Conservation (phyloP, 2,888 invertebrate genomes). For the Parapristionchus giblindavisi region DNA sequence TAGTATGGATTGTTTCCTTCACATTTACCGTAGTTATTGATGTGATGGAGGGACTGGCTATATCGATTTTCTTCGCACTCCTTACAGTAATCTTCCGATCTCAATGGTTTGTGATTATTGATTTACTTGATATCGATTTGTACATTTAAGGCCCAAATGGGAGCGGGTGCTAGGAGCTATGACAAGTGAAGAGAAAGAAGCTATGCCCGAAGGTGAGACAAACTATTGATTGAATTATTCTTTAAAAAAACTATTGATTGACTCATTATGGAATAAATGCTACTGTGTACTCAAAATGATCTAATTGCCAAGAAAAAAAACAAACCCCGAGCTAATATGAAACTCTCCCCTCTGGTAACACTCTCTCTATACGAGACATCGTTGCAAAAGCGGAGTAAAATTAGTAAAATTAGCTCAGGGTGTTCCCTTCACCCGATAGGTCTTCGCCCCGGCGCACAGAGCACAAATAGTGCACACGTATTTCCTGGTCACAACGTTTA, state of each 20-base stretch:
- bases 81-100: constrained; percentile 79
- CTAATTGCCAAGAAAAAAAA: too few relatives aligned
- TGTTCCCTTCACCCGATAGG: too few relatives aligned
- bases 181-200: neutral
- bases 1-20: constrained; percentile 84
- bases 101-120: constrained; percentile 68
- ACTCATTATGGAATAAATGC: too few relatives aligned
- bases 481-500: neutral
- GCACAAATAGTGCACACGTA: too few relatives aligned
- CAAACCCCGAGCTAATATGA: too few relatives aligned
- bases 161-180: constrained; percentile 30
- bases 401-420: too few relatives aligned
- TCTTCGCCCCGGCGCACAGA: too few relatives aligned
- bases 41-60: constrained; percentile 83
- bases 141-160: constrained; percentile 35
- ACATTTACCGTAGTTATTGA: constrained; percentile 81
- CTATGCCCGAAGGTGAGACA: neutral
- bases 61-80: constrained; percentile 81
- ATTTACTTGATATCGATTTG: neutral
- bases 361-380: too few relatives aligned
- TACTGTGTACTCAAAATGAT: too few relatives aligned
- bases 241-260: too few relatives aligned
- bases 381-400: too few relatives aligned
- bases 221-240: neutral
- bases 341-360: too few relatives aligned